Evolutionary conservation across 2,797 vertebrate species (phyloP), one percentile per base, ranked within the genome.

Genomic region (Crax fasciolata): DNA sequence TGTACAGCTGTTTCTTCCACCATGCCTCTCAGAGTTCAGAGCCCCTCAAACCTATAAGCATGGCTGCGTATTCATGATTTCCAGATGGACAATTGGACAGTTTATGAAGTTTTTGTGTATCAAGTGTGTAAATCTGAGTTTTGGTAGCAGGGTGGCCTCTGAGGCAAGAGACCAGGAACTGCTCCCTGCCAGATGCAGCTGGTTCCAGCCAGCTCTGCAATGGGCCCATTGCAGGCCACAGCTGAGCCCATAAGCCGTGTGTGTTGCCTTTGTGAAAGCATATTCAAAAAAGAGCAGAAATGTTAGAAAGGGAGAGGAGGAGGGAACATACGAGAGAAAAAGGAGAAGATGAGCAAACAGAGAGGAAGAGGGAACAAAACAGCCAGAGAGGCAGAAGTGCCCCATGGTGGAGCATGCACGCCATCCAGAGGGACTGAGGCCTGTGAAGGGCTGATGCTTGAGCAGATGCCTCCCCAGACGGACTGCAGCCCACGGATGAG

Each of bases 161-260:
- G 20, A 0, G 4, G 25, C 21, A n/a, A 51, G 25, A 51, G 15
- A 48, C 6, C 7, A 41, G 9, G 5, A 9, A 11, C 11, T 57
- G 35, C 35, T 35, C 35, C 35, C 13, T 65, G 19, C 10, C 27
- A 51, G 57, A 30, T 10, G 25, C 9, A n/a, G 46, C 6, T 1
- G 2, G 20, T 5, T 78, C 44, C 46, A 72, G 18, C 3, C 8
- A 14, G 77, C 38, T 87, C 27, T 23, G 18, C 43, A 30, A n/a
- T 0, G 1, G 25, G 51, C 61, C 13, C 57, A 73, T 5, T 20
- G 20, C 24, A 25, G 24, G 24, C 11, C 38, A 87, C 51, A 66
- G 46, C 32, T 20, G 24, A 82, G 32, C 55, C 32, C 30, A 21
- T 4, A 10, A 44, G 30, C 27, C 43, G 70, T 0, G 0, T 9